Evolutionary conservation across 2,888 invertebrate species (phyloP), one percentile per base, ranked within the genome.

Genomic region (Sminthurinus aureus): DNA sequence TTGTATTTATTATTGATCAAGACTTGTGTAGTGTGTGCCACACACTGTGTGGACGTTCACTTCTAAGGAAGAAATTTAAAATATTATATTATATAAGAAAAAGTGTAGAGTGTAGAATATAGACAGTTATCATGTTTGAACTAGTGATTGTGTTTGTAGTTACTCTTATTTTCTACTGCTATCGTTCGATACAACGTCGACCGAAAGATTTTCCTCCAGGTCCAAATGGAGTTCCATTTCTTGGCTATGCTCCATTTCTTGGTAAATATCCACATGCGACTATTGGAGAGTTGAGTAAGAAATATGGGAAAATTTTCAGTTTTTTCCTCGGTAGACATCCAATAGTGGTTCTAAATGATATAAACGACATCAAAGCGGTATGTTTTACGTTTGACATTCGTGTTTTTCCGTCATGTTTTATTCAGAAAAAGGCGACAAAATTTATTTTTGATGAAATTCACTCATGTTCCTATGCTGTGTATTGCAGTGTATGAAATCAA

Each of bases 171-270:
- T 8, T 71, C 18, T 52, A 3, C 22, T 71, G 51, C 6, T n/a
- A 38, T 18, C 50, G 18, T 51, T 51, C 20, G 0, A 3, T 64
- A 20, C 85, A 85, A 66, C 24, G 71, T 50, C 64, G 85, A 64
- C 78, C 84, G 0, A 58, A 50, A 66, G 75, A 69, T 12, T 85
- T 85, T 77, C 85, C 85, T 52, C 85, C 85, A 26, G 85, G 85
- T 83, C 87, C 87, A 8, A 75, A 81, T 13, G 85, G 85, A 12
- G 82, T 85, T 24, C 87, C 87, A 12, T 66, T 87, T 18, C 67
- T 87, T 15, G 87, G 87, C 1, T 83, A 85, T 79, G 74, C 86
- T 6, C 87, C 87, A 13, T 87, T 85, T 79, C 75, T 87, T 75
- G 85, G 84, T 18, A 15, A 67, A 20, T 20, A 22, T 8, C 87